Evolutionary conservation across 1,140 invertebrate species (phyloP), one percentile per base, ranked within the genome.

Genomic region (Eurosta solidaginis): DNA sequence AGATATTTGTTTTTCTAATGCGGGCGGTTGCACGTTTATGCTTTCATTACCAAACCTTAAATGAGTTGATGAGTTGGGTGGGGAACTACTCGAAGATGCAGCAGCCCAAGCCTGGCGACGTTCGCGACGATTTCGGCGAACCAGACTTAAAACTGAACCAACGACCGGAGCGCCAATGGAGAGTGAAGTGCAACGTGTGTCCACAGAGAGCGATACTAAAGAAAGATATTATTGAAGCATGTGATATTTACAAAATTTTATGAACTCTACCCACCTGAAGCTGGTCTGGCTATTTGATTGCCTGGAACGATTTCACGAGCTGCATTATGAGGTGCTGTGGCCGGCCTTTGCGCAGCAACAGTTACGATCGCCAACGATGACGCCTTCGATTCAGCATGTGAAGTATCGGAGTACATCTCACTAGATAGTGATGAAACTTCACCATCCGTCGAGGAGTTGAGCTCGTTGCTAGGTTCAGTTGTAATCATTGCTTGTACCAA

Each of bases 21-120:
- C 1, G 22, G 59, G 33, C 36, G 40, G n/a, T 2, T 33, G 59
- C 36, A n/a, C 20, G 36, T 40, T 33, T 3, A 27, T 20, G 12
- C 59, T 42, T 42, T 68, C 59, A 68, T 20, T 40, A 20, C 33
- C 59, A 6, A 68, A 49, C 5, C 40, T n/a, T 3, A 74, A 74
- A 6, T 54, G 74, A 1, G 50, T 22, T 6, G 78, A 76, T 12
- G 14, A 52, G 25, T 25, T 73, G 20, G 52, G 50, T 3, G 84
- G 84, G 14, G 84, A 84, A 1, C 84, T 84, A 3, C 82, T 81
- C 7, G 83, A 84, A 3, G 82, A 83, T 1, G 82, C 82, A 1
- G 83, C 81, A 1, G 83, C 81, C 84, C 84, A 86, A 29, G 84
- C 84, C 25, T 82, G 82, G 10, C 82, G 82, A 76, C 81, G 83